Base-by-base conservation (phyloP, 2,888 invertebrate genomes). In the Incurvaria masculella region DNA sequence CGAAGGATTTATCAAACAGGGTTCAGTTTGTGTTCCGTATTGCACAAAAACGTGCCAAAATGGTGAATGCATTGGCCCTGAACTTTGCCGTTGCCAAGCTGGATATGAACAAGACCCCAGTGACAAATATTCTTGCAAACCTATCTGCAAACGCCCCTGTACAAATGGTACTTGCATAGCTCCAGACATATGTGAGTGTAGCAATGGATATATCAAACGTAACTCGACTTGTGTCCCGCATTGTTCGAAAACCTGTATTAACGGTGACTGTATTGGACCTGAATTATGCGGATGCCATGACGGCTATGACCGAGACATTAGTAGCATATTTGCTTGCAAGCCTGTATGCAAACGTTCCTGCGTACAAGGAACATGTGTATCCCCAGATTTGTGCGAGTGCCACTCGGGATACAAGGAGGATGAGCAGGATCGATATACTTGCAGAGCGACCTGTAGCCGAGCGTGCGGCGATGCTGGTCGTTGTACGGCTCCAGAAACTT, bases 21-120 rank as follows among this genome's bases (percentile, higher is more conserved):
- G 1, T 44, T 41, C 11, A 42, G 6, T 23, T 16, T 59, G 56
- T 26, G 20, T 45, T 6, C 55, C 57, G 2, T 16, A 40, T 2
- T 59, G 59, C 44, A 44, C 43, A 4, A n/a, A 46, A 0, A 59
- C 55, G 0, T 81, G 80, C 53, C 45, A 45, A 0, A 55, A 63
- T 38, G 67, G 68, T 16, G 27, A 45, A n/a, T 45, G 45, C 17
- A n/a, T 26, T 2, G 45, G 8, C 2, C 20, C 16, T 10, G 26
- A 45, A 43, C 33, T 18, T 5, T 49, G 49, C 27, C 41, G 33
- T n/a, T 49, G 49, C 21, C 4, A 18, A 16, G 18, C 4, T 4
- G 49, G 49, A n/a, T 48, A 23, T 18, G 19, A 45, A 10, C 16
- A 8, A 19, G 42, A 45, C 40, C 21, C 44, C 20, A 20, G 23